Evolutionary conservation across 2,888 invertebrate species (phyloP).

Genomic region (Eremobia ochroleuca): DNA sequence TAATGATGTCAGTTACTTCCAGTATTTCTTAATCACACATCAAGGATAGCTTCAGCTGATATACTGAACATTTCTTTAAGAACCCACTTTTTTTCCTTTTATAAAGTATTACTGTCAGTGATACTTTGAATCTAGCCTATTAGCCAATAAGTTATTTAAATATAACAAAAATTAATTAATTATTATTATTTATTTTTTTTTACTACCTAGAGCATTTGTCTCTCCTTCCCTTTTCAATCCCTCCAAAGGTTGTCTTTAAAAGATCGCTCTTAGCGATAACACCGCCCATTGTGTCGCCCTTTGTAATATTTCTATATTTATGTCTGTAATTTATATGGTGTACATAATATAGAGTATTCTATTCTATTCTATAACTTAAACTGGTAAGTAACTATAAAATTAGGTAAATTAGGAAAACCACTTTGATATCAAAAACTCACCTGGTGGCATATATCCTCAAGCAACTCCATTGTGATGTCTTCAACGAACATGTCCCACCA

Average conservation of each 20-base stretch:
- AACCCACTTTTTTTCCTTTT: neutral
- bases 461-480: constrained; percentile 97
- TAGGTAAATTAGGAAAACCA: neutral
- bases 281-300: too few species aligned
- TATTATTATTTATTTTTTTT: too few species aligned
- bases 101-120: neutral
- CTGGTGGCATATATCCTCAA: constrained; percentile 99
- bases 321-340: too few species aligned
- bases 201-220: too few species aligned
- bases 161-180: too few species aligned
- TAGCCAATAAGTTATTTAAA: neutral
- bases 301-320: too few species aligned
- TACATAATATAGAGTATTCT: too few species aligned
- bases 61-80: neutral
- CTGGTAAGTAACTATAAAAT: neutral
- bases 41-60: neutral
- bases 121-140: neutral
- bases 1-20: neutral
- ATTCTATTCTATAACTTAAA: too few species aligned
- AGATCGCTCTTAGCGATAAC: too few species aligned
- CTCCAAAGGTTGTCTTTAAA: too few species aligned
- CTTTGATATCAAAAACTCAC: constrained; percentile 80
- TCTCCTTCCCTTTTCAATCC: too few species aligned
- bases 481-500: constrained; percentile 99
- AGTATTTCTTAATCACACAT: neutral